A percentile compares a stretch with the other conserved stretches of the same genome.
These are phyloP conservation scores for Aproaerema taeniolella DNA, from an alignment of 2,888 invertebrate species.

Conservation along the genomic window DNA sequence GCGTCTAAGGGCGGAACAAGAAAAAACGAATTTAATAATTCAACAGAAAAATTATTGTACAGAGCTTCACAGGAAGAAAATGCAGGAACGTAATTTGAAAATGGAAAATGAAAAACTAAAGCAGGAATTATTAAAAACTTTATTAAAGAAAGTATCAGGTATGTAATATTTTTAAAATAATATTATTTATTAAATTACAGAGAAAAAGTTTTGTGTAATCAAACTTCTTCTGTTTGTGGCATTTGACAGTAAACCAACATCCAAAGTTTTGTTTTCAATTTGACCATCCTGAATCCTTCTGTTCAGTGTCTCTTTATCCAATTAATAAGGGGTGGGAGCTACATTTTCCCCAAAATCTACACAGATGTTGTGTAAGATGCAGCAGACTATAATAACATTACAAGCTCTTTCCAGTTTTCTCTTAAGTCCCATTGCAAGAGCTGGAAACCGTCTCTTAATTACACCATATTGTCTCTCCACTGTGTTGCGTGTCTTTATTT, in stretches of 20 bases:
- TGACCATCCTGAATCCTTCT: background rate
- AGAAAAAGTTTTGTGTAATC: background rate
- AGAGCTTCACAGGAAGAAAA: too few species aligned
- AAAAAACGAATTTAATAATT: too few species aligned
- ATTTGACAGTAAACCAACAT: background rate
- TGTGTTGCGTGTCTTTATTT: conserved; percentile 21
- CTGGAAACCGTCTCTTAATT: conserved; percentile 30
- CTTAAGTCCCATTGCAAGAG: conserved; percentile 28
- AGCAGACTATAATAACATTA: conserved; percentile 20
- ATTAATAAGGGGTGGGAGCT: background rate
- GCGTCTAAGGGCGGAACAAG: too few species aligned
- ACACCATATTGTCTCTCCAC: conserved; percentile 29
- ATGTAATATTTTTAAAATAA: background rate
- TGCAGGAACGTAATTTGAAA: too few species aligned
- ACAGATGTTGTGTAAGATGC: conserved; percentile 21
- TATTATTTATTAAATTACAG: background rate
- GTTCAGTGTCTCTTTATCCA: background rate
- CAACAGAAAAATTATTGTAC: too few species aligned
- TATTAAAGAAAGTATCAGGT: background rate
- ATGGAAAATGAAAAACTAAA: too few species aligned
- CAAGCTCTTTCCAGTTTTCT: conserved; percentile 19
- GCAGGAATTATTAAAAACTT: too few species aligned
- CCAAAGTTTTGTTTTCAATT: background rate
- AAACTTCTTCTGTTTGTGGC: background rate
- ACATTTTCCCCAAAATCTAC: background rate